Evolutionary conservation across 1,140 invertebrate species (phyloP).

Genomic region (Solenopsis fugax): DNA sequence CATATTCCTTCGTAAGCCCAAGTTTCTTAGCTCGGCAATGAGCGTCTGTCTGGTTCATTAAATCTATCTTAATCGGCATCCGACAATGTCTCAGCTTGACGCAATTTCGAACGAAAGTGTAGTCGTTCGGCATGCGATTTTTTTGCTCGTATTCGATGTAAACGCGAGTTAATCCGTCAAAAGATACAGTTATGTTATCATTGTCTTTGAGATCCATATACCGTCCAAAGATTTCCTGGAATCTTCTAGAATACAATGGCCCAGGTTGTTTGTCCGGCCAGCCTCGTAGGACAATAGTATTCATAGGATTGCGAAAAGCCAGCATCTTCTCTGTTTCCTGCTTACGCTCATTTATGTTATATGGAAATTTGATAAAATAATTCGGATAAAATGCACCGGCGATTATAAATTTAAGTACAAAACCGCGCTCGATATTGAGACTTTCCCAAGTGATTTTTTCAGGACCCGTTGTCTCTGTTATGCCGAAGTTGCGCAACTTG

Average conservation of each 20-base stretch:
- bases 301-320: slow-evolving; percentile 91
- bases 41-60: slow-evolving; percentile 82
- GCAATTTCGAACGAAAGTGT: slow-evolving; percentile 92
- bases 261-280: slow-evolving; percentile 91
- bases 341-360: slow-evolving; percentile 87
- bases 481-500: slow-evolving; percentile 88
- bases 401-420: slow-evolving; percentile 90
- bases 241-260: slow-evolving; percentile 89
- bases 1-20: slow-evolving; percentile 77
- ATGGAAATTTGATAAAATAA: slow-evolving; percentile 90
- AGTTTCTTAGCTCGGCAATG: slow-evolving; percentile 14
- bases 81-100: slow-evolving; percentile 90
- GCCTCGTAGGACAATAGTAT: slow-evolving; percentile 92
- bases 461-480: slow-evolving; percentile 83
- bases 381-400: slow-evolving; percentile 94
- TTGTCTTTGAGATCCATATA: slow-evolving; percentile 78
- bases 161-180: slow-evolving; percentile 88
- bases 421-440: slow-evolving; percentile 83
- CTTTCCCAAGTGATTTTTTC: slow-evolving; percentile 83
- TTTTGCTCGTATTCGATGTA: slow-evolving; percentile 85
- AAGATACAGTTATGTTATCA: slow-evolving; percentile 88
- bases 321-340: slow-evolving; percentile 88
- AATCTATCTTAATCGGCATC: slow-evolving; percentile 85
- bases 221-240: slow-evolving; percentile 87
- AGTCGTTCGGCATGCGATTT: slow-evolving; percentile 88